Conservation (phyloP, 2,888 invertebrate species). For the Drosophila ustulata region DNA sequence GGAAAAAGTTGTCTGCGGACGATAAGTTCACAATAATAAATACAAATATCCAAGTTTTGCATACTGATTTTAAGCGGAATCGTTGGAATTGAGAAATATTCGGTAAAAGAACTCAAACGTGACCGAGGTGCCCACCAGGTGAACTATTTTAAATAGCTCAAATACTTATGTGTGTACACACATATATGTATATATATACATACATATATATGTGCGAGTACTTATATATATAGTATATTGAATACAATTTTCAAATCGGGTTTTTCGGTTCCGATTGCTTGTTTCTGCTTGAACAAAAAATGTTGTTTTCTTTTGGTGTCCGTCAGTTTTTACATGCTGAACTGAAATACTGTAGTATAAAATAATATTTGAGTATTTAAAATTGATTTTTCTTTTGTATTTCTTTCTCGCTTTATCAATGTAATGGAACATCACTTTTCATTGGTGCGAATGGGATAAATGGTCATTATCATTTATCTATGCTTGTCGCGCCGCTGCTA, state of each 20-base stretch:
- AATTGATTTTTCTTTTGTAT: conserved; percentile 72
- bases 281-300: not conserved
- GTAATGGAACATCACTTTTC: conserved; percentile 35
- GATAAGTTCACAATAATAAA: conserved; percentile 37
- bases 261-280: not conserved
- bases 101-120: conserved; percentile 13
- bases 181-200: conserved; percentile 17
- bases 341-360: conserved; percentile 4
- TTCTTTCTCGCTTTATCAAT: conserved; percentile 58
- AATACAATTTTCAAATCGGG: not conserved
- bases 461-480: conserved; percentile 49
- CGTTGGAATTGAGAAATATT: not conserved
- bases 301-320: not conserved
- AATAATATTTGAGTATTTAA: conserved; percentile 56
- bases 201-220: conserved; percentile 14
- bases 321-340: not conserved
- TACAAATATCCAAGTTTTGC: conserved; percentile 6
- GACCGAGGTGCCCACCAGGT: conserved; percentile 40
- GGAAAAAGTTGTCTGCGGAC: conserved; percentile 37
- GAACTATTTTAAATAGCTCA: conserved; percentile 23
- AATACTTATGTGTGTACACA: conserved; percentile 25
- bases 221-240: conserved; percentile 11
- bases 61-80: conserved; percentile 12
- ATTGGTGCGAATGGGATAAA: conserved; percentile 71
- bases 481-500: conserved; percentile 46